A percentile compares a stretch with the other conserved stretches of the same genome.
phyloP scores from a whole-genome alignment of 2,797 vertebrate species.

The Acanthurus tractus region DNA sequence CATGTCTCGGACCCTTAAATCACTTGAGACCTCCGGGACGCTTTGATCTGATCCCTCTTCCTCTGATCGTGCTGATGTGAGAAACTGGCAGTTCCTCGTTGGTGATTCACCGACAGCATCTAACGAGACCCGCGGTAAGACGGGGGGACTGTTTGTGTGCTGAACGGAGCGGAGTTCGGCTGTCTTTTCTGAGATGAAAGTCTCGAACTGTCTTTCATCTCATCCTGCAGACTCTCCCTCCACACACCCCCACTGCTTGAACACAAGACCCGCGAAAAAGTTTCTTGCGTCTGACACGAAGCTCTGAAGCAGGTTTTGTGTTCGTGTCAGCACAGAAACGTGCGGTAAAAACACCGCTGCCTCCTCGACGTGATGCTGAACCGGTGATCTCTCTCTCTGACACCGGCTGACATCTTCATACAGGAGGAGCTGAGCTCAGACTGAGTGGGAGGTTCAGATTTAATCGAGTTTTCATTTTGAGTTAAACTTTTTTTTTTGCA shows the following conservation, averaged over 20 bases:
- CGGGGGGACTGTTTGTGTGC: conserved; percentile 18
- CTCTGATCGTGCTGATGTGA: conserved; percentile 19
- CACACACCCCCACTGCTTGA: not conserved
- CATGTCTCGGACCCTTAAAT: conserved; percentile 27
- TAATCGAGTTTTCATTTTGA: not conserved
- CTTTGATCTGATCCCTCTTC: conserved; percentile 47
- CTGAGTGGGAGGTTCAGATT: not conserved
- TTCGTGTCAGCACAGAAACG: not conserved
- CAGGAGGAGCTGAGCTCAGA: not conserved
- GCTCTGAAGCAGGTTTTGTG: conserved; percentile 17
- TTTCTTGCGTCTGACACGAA: conserved; percentile 35
- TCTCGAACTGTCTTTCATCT: conserved; percentile 55
- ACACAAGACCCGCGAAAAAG: conserved; percentile 30
- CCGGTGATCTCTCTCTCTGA: not conserved
- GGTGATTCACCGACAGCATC: conserved; percentile 44
- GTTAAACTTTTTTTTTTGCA: not conserved
- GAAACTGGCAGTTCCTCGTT: conserved; percentile 31
- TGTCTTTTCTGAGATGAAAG: conserved; percentile 59
- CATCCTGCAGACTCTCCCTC: conserved; percentile 17
- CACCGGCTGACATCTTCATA: conserved; percentile 23
- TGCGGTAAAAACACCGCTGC: not conserved
- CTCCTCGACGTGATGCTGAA: conserved; percentile 3
- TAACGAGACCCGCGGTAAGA: conserved; percentile 37
- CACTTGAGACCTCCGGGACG: conserved; percentile 6
- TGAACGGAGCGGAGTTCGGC: conserved; percentile 21